Conservation (phyloP, 30 jellyfish, hydroid and myxozoan genomes). For the Cassiopea andromeda region DNA sequence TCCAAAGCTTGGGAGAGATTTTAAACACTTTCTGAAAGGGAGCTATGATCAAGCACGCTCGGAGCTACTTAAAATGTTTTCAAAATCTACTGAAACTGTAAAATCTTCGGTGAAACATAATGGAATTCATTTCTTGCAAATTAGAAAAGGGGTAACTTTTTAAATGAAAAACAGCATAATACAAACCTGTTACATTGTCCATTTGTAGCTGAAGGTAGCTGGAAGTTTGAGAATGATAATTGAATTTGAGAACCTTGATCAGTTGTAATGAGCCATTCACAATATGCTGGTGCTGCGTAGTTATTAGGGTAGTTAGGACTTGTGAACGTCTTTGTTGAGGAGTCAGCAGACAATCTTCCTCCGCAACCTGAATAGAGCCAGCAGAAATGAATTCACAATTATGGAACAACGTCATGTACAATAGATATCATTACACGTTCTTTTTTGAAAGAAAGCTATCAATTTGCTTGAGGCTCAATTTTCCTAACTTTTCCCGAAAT, state of each 20-base stretch:
- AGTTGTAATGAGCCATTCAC: slow-evolving; percentile 77
- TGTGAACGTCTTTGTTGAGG: slow-evolving; percentile 45
- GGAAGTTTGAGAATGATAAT: slow-evolving; percentile 51
- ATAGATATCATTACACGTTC: too few species aligned
- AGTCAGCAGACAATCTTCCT: slow-evolving; percentile 49
- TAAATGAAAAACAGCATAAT: neutral
- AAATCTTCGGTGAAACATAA: too few species aligned
- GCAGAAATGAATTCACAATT: too few species aligned
- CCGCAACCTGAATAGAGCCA: slow-evolving; percentile 63
- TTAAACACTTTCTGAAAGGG: too few species aligned
- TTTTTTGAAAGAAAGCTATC: too few species aligned
- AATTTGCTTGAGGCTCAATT: too few species aligned
- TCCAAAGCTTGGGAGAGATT: too few species aligned
- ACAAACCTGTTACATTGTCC: slow-evolving; percentile 58
- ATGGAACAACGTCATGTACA: too few species aligned
- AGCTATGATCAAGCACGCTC: too few species aligned
- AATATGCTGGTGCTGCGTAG: slow-evolving; percentile 67
- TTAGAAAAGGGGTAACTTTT: neutral
- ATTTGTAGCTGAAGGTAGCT: slow-evolving; percentile 58
- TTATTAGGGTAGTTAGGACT: slow-evolving; percentile 79
- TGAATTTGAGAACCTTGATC: slow-evolving; percentile 39
- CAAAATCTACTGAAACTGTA: too few species aligned
- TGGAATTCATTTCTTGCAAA: neutral
- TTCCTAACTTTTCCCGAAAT: too few species aligned
- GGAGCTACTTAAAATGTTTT: too few species aligned